Evolutionary conservation across 1,140 invertebrate genomes (phyloP), one percentile per base, ranked within the genome.

Genomic region (Callitettix versicolor): DNA sequence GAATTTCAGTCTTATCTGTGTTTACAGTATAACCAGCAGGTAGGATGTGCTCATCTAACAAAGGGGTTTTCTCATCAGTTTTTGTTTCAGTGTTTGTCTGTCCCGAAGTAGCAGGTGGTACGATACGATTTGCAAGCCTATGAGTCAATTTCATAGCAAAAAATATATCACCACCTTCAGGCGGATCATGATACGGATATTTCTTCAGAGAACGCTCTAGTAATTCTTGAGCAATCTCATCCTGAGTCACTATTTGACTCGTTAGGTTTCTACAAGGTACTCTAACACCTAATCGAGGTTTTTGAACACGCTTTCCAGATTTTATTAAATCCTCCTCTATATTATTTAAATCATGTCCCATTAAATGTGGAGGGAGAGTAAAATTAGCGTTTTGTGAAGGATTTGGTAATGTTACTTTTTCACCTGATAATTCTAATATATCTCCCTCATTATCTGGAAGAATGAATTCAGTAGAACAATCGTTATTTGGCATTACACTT

Each of bases 111-210:
- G 63, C 55, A 2, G 63, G 58, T 5, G 66, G 63, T 7, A 64
- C 64, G 36, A 73, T 57, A 55, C 69, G 69, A 44, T 66, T 72
- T 3, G 72, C 72, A 20, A 76, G 57, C 56, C 71, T 64, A 26
- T 74, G 70, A 0, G 72, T 70, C 15, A 73, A 60, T 59, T 75
- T 75, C 58, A 73, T 74, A 0, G 74, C 67, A 56, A 76, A 73
- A 51, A 75, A 66, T 38, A 73, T 67, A 40, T 76, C 73, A 4
- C 68, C 65, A 2, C 64, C 68, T 12, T 67, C 66, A 0, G 69
- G 68, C 17, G 62, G 53, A 12, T 69, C 64, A 3, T 68, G 60
- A 12, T 66, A 60, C 48, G 41, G 51, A 46, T 52, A 34, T 24
- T 62, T 67, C 50, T 64, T 64, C 22, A 61, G 44, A 12, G 65